Evolutionary conservation across 2,888 invertebrate species (phyloP).

Genomic region (Xiphydria camelus): DNA sequence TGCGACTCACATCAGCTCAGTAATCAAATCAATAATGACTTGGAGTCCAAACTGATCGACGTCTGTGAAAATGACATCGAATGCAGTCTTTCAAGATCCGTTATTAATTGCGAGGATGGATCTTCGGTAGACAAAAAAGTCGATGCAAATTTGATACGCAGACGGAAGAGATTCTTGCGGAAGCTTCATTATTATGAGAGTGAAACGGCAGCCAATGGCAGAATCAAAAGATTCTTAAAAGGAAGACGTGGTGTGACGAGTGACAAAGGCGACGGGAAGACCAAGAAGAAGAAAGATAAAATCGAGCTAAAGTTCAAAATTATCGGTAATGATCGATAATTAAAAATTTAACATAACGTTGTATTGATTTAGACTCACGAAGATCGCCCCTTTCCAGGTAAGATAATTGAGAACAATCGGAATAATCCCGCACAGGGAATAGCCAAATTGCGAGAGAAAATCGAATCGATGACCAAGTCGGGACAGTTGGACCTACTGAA

Average conservation of each 20-base stretch:
- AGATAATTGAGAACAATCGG: constrained; percentile 39
- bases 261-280: constrained; percentile 24
- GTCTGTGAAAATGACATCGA: constrained; percentile 43
- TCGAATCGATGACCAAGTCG: constrained; percentile 31
- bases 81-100: constrained; percentile 36
- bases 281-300: constrained; percentile 30
- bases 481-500: constrained; percentile 38
- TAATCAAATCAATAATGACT: constrained; percentile 39
- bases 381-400: constrained; percentile 36
- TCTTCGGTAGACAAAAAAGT: constrained; percentile 7
- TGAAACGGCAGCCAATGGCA: neutral
- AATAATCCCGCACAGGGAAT: constrained; percentile 40
- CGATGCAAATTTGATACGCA: neutral
- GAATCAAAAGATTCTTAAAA: too few species aligned
- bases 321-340: constrained; percentile 30
- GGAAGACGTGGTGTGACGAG: constrained; percentile 38
- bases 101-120: constrained; percentile 35
- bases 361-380: neutral
- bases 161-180: neutral
- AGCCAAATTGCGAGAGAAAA: constrained; percentile 35
- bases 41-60: constrained; percentile 38
- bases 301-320: constrained; percentile 47
- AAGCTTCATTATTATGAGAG: too few species aligned
- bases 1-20: constrained; percentile 35
- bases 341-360: neutral